phyloP scores from a whole-genome alignment of 2,888 invertebrate species.

The Machimus atricapillus region DNA sequence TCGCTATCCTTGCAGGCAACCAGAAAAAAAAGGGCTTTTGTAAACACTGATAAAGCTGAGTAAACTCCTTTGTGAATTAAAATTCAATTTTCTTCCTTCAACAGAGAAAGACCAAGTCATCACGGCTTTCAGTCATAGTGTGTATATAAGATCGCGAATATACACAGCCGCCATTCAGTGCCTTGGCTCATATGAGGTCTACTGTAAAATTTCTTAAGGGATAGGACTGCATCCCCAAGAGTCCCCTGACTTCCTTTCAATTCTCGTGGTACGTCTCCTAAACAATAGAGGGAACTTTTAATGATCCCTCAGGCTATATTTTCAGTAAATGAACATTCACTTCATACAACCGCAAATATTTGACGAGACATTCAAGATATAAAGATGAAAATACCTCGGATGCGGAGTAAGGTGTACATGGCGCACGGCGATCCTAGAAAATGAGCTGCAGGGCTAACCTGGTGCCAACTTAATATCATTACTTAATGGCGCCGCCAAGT shows the following conservation, averaged over 20 bases:
- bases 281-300: conserved; percentile 47
- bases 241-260: conserved; percentile 40
- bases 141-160: conserved; percentile 27
- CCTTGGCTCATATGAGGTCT: conserved; percentile 23
- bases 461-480: conserved; percentile 18
- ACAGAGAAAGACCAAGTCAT: conserved; percentile 21
- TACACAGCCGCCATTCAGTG: conserved; percentile 25
- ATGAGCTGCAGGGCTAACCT: conserved; percentile 29
- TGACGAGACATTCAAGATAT: conserved; percentile 48
- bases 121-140: conserved; percentile 26
- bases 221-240: conserved; percentile 39
- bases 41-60: conserved; percentile 41
- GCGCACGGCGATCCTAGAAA: background rate
- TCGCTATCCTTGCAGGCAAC: conserved; percentile 4
- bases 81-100: conserved; percentile 40
- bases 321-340: conserved; percentile 47
- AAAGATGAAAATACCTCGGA: conserved; percentile 46
- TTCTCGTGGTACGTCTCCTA: conserved; percentile 38
- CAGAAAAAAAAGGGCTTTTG: conserved; percentile 26
- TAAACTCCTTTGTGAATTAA: conserved; percentile 42
- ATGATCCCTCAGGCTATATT: conserved; percentile 47
- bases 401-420: background rate
- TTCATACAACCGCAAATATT: conserved; percentile 47
- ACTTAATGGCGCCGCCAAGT: conserved; percentile 5
- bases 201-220: conserved; percentile 41